Conservation (phyloP, 2,113 vertebrate species). For the Phasianus colchicus region DNA sequence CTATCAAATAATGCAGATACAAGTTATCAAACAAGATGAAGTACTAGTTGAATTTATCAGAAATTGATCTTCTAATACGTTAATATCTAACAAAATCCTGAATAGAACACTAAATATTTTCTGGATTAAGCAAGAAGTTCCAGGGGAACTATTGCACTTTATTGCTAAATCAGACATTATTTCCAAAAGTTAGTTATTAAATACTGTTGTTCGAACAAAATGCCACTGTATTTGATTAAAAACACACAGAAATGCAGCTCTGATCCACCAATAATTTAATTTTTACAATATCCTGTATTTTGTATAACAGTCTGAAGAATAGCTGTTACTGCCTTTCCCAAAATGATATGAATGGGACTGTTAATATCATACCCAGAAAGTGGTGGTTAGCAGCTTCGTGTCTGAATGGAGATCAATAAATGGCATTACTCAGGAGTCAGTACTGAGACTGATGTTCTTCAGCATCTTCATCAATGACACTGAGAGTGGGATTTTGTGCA, state of each 20-base stretch:
- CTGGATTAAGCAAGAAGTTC: neutral
- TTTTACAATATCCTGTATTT: neutral
- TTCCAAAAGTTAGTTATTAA: neutral
- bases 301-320: neutral
- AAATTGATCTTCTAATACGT: neutral
- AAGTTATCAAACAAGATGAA: neutral
- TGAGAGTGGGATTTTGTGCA: neutral
- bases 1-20: neutral
- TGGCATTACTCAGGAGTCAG: neutral
- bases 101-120: neutral
- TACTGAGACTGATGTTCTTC: neutral
- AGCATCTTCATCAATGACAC: neutral
- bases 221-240: neutral
- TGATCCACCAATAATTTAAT: neutral
- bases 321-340: neutral
- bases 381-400: neutral
- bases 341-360: neutral
- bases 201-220: neutral
- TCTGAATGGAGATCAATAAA: neutral
- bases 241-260: neutral
- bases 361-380: neutral
- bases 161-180: neutral
- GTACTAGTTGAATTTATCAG: neutral
- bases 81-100: neutral
- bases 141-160: neutral